Percentiles rank a stretch among this genome's conserved stretches.
Evolutionary conservation across 2,113 vertebrate species (phyloP).

Genomic region (Percopsis transmontana): DNA sequence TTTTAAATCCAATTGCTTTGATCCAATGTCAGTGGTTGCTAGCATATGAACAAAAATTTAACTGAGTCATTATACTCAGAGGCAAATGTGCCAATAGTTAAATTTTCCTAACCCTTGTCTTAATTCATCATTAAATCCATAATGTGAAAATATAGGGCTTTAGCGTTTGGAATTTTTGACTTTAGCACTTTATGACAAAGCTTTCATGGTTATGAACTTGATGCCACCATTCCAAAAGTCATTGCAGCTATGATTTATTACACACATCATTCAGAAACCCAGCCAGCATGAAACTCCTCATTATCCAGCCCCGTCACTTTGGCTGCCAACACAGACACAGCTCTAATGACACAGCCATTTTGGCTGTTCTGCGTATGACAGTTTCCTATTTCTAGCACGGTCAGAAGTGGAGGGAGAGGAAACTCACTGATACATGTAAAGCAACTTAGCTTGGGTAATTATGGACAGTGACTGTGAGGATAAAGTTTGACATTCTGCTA

Average conservation of each 20-base stretch:
- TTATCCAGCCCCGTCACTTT: slow-evolving; percentile 31
- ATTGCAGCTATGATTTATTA: slow-evolving; percentile 46
- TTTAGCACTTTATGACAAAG: background rate
- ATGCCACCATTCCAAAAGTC: slow-evolving; percentile 24
- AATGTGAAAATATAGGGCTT: too few relatives aligned
- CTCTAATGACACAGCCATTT: slow-evolving; percentile 9
- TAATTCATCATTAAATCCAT: too few relatives aligned
- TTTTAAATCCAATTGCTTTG: too few relatives aligned
- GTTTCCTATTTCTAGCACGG: slow-evolving; percentile 7
- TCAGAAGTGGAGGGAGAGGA: slow-evolving; percentile 2
- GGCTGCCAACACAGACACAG: slow-evolving; percentile 25
- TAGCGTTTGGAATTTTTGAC: background rate
- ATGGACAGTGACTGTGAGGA: background rate
- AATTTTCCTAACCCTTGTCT: too few relatives aligned
- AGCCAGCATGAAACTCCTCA: slow-evolving; percentile 36
- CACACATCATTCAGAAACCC: slow-evolving; percentile 43
- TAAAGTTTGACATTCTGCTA: background rate
- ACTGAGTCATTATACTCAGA: too few relatives aligned
- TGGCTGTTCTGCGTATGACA: slow-evolving; percentile 6
- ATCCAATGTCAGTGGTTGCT: too few relatives aligned
- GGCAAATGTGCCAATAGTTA: too few relatives aligned
- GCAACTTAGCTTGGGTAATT: background rate
- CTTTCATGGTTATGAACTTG: background rate
- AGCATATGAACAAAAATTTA: too few relatives aligned
- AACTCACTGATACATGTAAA: background rate